Base-by-base conservation (phyloP, 2,113 vertebrate species). In the Microcebus murinus region DNA sequence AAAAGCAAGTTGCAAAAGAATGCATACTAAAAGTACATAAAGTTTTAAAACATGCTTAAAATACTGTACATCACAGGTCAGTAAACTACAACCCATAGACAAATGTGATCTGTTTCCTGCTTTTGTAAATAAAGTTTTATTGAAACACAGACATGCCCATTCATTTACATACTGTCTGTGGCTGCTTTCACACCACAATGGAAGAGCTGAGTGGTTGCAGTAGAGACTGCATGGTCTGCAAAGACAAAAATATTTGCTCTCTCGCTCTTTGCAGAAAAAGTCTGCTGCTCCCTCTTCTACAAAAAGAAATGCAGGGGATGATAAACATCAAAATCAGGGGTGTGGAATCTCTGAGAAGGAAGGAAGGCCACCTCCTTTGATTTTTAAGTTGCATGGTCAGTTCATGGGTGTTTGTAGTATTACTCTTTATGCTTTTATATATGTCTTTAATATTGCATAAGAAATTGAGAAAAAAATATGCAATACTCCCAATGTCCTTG, bases 381-480 rank as follows among this genome's bases (percentile, higher is more conserved):
- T 3, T 42, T 61, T n/a, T 67, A 20, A 42, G 48, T 20, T 65
- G 50, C 42, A 70, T 3, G 23, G 59, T 57, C 74, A 70, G 31
- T 20, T 80, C 57, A 3, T 1, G 36, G 31, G 29, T 50, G 1
- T 65, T 21, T 61, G 34, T 17, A 48, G 3, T 13, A 2, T 25
- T 65, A 45, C 1, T 67, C 14, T 71, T 82, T 57, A 29, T 1
- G 50, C n/a, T 80, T 93, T 87, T 55, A 73, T 20, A 4, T 14
- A 36, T n/a, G 73, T 63, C 73, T 92, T 82, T 73, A 94, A 86
- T 21, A 55, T 48, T 91, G 93, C 67, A 34, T 39, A 79, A 89
- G 57, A 31, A 81, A 92, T 13, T 3, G 83, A 94, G 10, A 23
- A 71, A 80, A 86, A 70, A 65, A 23, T 12, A 61, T 34, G 31